Percentiles rank a stretch among this genome's conserved stretches.
phyloP scores from a whole-genome alignment of 2,797 vertebrate genomes.

The Octomys mimax region DNA sequence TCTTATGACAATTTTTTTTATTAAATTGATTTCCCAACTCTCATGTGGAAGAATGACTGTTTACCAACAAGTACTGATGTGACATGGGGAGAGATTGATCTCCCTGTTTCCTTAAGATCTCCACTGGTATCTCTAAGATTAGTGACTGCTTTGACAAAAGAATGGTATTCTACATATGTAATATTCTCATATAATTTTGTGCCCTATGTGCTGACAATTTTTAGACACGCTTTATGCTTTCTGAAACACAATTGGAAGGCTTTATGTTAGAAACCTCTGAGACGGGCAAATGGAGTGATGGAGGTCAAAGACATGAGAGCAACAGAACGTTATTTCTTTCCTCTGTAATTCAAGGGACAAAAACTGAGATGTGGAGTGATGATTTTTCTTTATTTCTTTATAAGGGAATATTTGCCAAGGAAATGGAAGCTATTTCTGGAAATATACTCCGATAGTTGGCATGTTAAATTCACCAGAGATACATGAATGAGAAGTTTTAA shows the following conservation, averaged over 20 bases:
- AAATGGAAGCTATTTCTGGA: background rate
- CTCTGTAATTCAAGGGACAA: background rate
- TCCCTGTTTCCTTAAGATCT: background rate
- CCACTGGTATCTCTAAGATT: background rate
- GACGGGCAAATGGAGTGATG: background rate
- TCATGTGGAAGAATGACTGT: background rate
- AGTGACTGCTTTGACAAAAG: background rate
- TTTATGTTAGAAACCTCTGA: background rate
- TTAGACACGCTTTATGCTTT: background rate
- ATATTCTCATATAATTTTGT: constrained; percentile 16
- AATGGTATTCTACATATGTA: background rate
- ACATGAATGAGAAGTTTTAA: constrained; percentile 42
- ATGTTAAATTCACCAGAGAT: constrained; percentile 42
- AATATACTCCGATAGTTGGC: constrained; percentile 16
- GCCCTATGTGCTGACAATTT: background rate
- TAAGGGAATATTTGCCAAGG: background rate
- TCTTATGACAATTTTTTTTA: constrained; percentile 10
- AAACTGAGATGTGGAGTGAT: background rate
- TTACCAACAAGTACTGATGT: background rate
- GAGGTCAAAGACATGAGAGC: background rate
- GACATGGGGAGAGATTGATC: background rate
- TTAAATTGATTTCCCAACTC: constrained; percentile 16
- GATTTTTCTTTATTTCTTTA: background rate
- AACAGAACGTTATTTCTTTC: constrained; percentile 20
- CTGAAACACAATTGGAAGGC: background rate